Conservation (phyloP, 1,140 invertebrate species). For the Macrobrachium rosenbergii region DNA sequence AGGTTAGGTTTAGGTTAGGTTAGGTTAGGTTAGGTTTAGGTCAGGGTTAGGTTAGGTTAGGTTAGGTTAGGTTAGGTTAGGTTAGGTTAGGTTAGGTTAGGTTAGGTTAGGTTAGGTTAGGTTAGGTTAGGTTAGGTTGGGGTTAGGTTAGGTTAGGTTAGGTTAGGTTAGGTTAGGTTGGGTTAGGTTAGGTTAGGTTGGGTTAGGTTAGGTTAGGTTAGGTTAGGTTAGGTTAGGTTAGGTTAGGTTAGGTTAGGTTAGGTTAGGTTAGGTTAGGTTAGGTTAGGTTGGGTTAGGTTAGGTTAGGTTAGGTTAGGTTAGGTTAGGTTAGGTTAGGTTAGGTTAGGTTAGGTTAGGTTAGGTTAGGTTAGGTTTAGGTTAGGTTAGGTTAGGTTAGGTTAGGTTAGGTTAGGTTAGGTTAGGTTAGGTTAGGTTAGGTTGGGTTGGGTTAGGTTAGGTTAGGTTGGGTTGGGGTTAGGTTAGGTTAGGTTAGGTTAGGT, state of each 20-base stretch:
- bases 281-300: slow-evolving; percentile 34
- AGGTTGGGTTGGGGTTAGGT: no score
- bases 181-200: slow-evolving; percentile 38
- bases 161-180: slow-evolving; percentile 27
- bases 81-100: slow-evolving; percentile 32
- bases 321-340: slow-evolving; percentile 36
- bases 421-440: slow-evolving; percentile 41
- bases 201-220: slow-evolving; percentile 34
- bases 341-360: slow-evolving; percentile 39
- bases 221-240: slow-evolving; percentile 32
- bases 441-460: slow-evolving; percentile 18
- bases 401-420: slow-evolving; percentile 36
- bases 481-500: slow-evolving; percentile 27
- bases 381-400: slow-evolving; percentile 31
- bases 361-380: slow-evolving; percentile 34
- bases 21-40: slow-evolving; percentile 28
- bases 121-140: slow-evolving; percentile 4
- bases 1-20: slow-evolving; percentile 26
- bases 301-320: slow-evolving; percentile 39
- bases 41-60: slow-evolving; percentile 14
- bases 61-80: slow-evolving; percentile 36
- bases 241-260: slow-evolving; percentile 40
- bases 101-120: slow-evolving; percentile 29
- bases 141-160: no score
- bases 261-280: slow-evolving; percentile 38